Conservation (phyloP, 2,888 invertebrate species). For the Limnephilus lunatus region DNA sequence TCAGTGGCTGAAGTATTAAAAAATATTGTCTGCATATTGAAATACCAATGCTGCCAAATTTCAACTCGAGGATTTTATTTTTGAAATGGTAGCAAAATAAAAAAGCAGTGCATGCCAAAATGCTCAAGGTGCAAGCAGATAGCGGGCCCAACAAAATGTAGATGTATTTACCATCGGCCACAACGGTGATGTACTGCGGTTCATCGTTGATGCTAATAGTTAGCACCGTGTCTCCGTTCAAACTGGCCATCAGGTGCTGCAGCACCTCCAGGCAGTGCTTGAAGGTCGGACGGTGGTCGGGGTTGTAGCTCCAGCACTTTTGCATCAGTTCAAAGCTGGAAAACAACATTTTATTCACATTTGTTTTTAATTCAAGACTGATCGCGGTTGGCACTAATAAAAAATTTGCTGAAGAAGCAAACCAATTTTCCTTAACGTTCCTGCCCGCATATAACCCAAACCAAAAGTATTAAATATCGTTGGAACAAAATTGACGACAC, state of each 20-base stretch:
- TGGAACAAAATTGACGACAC: no score
- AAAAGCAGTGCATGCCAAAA: slow-evolving; percentile 8
- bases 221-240: slow-evolving; percentile 71
- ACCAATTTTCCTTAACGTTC: background rate
- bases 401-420: no score
- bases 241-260: slow-evolving; percentile 71
- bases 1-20: background rate
- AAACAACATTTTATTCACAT: slow-evolving; percentile 59
- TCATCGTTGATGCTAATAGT: slow-evolving; percentile 70
- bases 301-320: slow-evolving; percentile 91
- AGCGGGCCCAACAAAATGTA: background rate
- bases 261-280: slow-evolving; percentile 85
- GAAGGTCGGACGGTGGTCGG: slow-evolving; percentile 92
- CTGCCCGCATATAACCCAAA: background rate
- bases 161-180: slow-evolving; percentile 73
- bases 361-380: background rate
- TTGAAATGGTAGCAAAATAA: background rate
- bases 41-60: background rate
- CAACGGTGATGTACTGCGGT: slow-evolving; percentile 74
- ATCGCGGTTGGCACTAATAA: no score
- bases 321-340: slow-evolving; percentile 89
- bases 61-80: background rate
- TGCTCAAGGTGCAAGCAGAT: background rate
- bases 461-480: no score
- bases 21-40: background rate